These are phyloP conservation scores for Aphodius sticticus DNA, from an alignment of 2,888 invertebrate species.

Conservation along the genomic window DNA sequence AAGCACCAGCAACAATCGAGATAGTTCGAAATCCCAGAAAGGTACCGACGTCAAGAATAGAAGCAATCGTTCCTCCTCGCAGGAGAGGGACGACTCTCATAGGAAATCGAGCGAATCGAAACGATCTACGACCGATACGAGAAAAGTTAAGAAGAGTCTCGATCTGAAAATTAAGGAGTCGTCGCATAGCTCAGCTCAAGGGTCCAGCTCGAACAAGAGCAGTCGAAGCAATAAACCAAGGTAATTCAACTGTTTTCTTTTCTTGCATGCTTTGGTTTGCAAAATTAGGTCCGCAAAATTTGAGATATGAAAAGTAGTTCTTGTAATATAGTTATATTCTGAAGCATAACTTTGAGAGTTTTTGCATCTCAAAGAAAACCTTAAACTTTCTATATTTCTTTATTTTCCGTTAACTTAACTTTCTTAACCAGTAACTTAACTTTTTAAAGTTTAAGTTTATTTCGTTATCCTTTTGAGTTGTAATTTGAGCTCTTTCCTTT, in stretches of 20 bases:
- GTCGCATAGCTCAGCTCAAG: conserved; percentile 23
- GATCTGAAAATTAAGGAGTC: conserved; percentile 33
- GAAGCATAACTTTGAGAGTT: no score
- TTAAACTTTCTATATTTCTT: no score
- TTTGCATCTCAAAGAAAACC: no score
- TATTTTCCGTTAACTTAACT: no score
- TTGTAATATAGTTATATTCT: no score
- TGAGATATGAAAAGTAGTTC: no score
- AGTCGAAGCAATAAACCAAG: conserved; percentile 7
- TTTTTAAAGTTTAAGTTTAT: no score
- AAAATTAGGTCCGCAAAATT: no score
- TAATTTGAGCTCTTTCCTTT: no score
- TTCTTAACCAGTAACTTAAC: no score
- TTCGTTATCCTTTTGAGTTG: no score
- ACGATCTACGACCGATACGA: conserved; percentile 18
- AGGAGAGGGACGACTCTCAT: conserved; percentile 5
- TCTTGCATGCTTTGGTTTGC: neutral
- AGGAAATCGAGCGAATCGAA: conserved; percentile 28
- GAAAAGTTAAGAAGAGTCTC: conserved; percentile 24
- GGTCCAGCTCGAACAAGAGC: conserved; percentile 20
- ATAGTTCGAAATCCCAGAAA: conserved; percentile 29
- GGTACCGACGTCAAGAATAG: conserved; percentile 35
- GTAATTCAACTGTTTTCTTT: conserved; percentile 14
- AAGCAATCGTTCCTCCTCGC: conserved; percentile 20
- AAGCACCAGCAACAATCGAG: neutral